Conservation (phyloP, 2,113 vertebrate genomes). For the Tylochromis polylepis region DNA sequence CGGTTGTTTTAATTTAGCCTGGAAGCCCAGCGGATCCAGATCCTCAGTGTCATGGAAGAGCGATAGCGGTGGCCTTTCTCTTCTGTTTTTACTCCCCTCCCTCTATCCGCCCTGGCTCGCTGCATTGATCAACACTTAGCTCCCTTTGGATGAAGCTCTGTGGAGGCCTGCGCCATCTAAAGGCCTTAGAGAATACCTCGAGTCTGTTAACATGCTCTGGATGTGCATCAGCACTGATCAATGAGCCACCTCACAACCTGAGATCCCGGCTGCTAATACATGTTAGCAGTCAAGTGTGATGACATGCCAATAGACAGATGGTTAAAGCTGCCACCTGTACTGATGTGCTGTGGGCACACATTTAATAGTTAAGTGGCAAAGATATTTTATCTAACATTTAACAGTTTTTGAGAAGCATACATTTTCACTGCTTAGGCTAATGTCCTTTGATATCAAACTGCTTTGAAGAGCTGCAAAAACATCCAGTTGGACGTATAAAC, state of each 20-base stretch:
- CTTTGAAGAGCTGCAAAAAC: not conserved
- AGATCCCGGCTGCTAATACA: not conserved
- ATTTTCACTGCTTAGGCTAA: not conserved
- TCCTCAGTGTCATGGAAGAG: slow-evolving; percentile 73
- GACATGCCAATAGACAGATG: not conserved
- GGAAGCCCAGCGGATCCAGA: slow-evolving; percentile 72
- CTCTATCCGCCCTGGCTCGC: slow-evolving; percentile 27
- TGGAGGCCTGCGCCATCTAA: not conserved
- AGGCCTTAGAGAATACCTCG: slow-evolving; percentile 10
- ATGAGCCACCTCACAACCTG: not conserved
- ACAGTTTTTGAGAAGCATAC: not conserved
- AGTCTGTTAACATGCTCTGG: slow-evolving; percentile 20
- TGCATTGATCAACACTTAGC: slow-evolving; percentile 72
- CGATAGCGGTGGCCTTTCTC: slow-evolving; percentile 75
- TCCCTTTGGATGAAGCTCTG: slow-evolving; percentile 23
- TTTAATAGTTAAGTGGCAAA: not conserved
- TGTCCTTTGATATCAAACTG: not conserved
- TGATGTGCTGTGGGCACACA: not conserved
- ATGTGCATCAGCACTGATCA: slow-evolving; percentile 4
- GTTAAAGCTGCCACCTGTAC: not conserved
- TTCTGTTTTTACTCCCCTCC: slow-evolving; percentile 48
- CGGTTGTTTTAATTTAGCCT: slow-evolving; percentile 80
- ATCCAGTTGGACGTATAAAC: slow-evolving; percentile 15
- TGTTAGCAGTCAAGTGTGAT: not conserved
- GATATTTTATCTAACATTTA: not conserved